Evolutionary conservation across 1,140 invertebrate species (phyloP), one percentile per base, ranked within the genome.

Genomic region (Zophobas atratus): DNA sequence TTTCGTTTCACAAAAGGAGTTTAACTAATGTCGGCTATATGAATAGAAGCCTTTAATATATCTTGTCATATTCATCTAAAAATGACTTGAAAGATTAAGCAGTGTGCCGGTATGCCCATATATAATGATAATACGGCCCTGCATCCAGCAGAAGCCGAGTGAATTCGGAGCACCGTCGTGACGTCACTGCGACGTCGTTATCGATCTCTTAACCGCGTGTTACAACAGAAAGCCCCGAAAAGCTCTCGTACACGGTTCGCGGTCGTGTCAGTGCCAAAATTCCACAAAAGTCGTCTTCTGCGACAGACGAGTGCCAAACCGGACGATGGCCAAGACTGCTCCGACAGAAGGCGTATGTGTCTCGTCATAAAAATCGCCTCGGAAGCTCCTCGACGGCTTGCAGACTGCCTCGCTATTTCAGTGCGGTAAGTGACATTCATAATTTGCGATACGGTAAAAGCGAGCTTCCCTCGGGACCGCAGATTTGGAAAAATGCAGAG

Each of bases 121-220:
- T 20, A 20, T 20, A 20, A 20, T 20, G 20, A 20, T 20, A 20
- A 20, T 20, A 20, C 20, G 20, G 20, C 20, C 20, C 20, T 20
- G 34, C 63, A 73, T 73, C 49, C 55, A 56, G 71, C 6, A 20
- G 20, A 20, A 73, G 55, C 60, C 60, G 60, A 67, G 51, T 55
- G 70, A 53, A 55, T 53, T 73, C 38, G 49, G 71, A 73, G n/a
- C 49, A 39, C 38, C 49, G 71, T 73, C 56, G 77, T 85, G 83
- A 85, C 84, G 82, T 85, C 84, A 85, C 81, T 85, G 84, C 84
- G 83, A 84, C 83, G 82, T 83, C 82, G 83, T 81, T 84, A 85
- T 85, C 84, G 84, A 85, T 85, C 80, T 49, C 34, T 70, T 78
- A 77, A 81, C 83, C 81, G 80, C 83, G 82, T 81, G 80, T 81